Percentiles rank a stretch among this genome's conserved stretches.
Evolutionary conservation across 2,888 invertebrate genomes (phyloP).

Genomic region (Rhagium mordax): DNA sequence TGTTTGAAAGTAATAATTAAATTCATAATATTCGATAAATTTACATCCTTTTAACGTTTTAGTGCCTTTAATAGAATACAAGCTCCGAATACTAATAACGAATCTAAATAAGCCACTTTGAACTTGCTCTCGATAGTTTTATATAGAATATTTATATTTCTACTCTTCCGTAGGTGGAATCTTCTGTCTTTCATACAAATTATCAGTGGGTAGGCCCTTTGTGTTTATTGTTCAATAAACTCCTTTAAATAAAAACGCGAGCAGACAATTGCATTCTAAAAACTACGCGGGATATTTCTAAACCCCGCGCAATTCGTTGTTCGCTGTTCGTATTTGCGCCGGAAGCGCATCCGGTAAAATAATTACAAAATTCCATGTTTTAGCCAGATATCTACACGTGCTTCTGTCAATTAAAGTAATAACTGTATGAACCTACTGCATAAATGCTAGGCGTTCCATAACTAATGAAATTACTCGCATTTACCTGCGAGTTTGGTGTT

Average conservation of each 20-base stretch:
- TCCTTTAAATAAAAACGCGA: not conserved
- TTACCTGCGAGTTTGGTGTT: too few relatives aligned
- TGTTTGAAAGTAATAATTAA: not conserved
- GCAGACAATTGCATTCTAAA: not conserved
- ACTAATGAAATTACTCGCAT: too few relatives aligned
- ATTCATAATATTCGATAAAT: not conserved
- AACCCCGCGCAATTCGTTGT: not conserved
- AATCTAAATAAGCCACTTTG: not conserved
- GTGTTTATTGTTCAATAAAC: conserved; percentile 1
- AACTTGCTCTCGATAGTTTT: not conserved
- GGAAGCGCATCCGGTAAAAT: not conserved
- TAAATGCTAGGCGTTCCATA: too few relatives aligned
- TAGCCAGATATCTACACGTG: too few relatives aligned
- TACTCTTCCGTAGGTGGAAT: not conserved
- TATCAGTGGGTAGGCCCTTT: not conserved
- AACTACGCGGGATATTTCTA: not conserved
- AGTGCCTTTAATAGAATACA: not conserved
- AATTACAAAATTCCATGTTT: not conserved
- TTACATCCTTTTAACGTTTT: not conserved
- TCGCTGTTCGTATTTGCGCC: not conserved
- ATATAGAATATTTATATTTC: not conserved
- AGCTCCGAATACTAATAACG: not conserved
- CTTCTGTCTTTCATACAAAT: not conserved
- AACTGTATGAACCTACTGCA: too few relatives aligned
- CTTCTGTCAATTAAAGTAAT: too few relatives aligned